Conservation (phyloP, 2,797 vertebrate species). For the Thunnus albacares region DNA sequence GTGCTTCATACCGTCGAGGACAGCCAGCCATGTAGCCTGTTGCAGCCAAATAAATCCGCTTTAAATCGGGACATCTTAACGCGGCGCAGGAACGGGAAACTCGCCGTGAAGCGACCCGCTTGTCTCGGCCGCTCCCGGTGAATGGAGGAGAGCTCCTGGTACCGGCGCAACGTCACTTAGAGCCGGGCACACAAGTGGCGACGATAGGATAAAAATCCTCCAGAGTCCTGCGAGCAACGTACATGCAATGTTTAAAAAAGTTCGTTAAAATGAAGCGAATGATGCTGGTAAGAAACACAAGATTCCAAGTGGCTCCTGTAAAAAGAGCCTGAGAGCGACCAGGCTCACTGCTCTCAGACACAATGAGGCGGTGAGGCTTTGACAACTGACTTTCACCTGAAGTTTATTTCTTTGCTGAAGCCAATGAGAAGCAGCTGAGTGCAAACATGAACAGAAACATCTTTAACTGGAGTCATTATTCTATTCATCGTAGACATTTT, state of each 20-base stretch:
- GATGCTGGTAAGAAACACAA: not conserved
- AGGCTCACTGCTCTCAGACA: conserved; percentile 58
- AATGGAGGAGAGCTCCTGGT: conserved; percentile 67
- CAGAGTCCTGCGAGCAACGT: not conserved
- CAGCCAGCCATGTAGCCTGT: conserved; percentile 49
- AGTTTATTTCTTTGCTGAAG: conserved; percentile 56
- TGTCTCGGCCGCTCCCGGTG: conserved; percentile 74
- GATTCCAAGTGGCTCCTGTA: conserved; percentile 31
- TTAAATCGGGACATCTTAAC: conserved; percentile 80
- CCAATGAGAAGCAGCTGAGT: conserved; percentile 36
- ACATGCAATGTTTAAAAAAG: not conserved
- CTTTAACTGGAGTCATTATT: not conserved
- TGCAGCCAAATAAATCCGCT: conserved; percentile 73
- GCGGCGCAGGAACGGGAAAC: conserved; percentile 41
- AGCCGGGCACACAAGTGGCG: conserved; percentile 44
- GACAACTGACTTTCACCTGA: conserved; percentile 65
- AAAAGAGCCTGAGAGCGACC: conserved; percentile 37
- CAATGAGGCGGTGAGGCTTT: conserved; percentile 59
- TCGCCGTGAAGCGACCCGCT: conserved; percentile 62
- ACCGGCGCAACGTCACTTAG: conserved; percentile 47
- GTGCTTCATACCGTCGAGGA: conserved; percentile 51
- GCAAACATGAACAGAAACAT: not conserved
- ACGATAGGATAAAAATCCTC: conserved; percentile 19
- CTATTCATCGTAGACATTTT: too few relatives aligned
- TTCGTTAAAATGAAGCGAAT: not conserved